Evolutionary conservation across 2,888 invertebrate species (phyloP), one percentile per base, ranked within the genome.

Genomic region (Disparrhopalites patrizii): DNA sequence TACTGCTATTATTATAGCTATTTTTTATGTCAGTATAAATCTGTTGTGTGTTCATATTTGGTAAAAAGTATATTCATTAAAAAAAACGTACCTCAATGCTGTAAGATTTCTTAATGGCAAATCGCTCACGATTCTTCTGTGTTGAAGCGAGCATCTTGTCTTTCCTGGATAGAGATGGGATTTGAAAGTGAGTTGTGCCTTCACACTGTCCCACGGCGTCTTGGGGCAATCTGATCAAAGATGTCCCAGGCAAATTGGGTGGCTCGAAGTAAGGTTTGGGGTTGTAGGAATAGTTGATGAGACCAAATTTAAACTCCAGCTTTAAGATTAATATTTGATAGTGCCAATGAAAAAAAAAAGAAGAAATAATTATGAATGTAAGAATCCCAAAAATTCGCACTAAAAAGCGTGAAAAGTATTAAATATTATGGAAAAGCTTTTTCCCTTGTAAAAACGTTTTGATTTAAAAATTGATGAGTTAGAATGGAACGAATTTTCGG

Each of bases 101-200:
- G 86, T 94, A 94, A 75, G 93, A 93, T 81, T 94, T 94, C 84
- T 93, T 93, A 84, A 93, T 93, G 81, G 93, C 93, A 86, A 93
- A 93, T 89, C 93, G 90, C 82, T 93, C 93, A 81, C 93, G 88
- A 83, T 91, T 93, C 84, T 92, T 92, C 83, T 92, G 91, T 74
- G 91, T 91, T 80, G 91, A 90, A 78, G 91, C 91, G 82, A 91
- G 90, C 87, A 91, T 91, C 20, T 66, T 67, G 30, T 38, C 18
- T 13, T 4, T 58, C n/a, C 28, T 30, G 25, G 13, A 15, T 33
- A 52, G 43, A 20, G 54, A 15, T 27, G 40, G 27, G 15, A 40
- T 57, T 40, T 38, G 57, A 36, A 66, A 60, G 28, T 31, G 52
- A 47, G 52, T 36, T 31, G 33, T 47, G 23, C 13, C 28, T 25